A percentile compares a stretch with the other conserved stretches of the same genome.
phyloP scores from a whole-genome alignment of 1,140 invertebrate species.

The Drosophila jambulina region DNA sequence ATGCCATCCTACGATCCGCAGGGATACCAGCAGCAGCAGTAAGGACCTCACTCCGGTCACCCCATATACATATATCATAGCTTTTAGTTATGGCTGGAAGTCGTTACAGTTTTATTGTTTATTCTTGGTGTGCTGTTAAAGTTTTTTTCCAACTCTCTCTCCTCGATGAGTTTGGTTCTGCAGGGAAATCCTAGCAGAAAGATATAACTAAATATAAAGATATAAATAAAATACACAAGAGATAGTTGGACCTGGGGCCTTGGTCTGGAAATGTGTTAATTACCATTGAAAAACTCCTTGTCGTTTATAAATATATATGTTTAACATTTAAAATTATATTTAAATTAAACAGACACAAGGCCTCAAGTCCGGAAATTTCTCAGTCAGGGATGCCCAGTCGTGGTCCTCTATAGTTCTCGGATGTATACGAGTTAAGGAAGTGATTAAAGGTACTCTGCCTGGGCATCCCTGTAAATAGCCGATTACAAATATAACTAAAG shows the following conservation, averaged over 20 bases:
- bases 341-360: background rate
- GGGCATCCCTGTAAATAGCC: conserved; percentile 2
- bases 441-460: background rate
- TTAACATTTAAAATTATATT: conserved; percentile 7
- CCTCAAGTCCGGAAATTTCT: background rate
- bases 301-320: conserved; percentile 14
- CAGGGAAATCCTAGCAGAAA: background rate
- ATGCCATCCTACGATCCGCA: conserved; percentile 44
- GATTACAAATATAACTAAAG: conserved; percentile 3
- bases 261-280: conserved; percentile 1
- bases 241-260: conserved; percentile 3
- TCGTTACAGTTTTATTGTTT: conserved; percentile 68
- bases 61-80: conserved; percentile 57
- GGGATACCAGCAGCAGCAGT: conserved; percentile 63
- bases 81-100: conserved; percentile 72
- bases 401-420: background rate
- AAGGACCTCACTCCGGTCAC: conserved; percentile 21
- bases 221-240: background rate
- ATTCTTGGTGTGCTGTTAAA: conserved; percentile 69
- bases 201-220: conserved; percentile 4
- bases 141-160: conserved; percentile 13
- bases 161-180: conserved; percentile 22
- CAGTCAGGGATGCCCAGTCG: background rate
- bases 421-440: background rate
- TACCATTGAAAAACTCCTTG: background rate